Percentiles rank a stretch among this genome's conserved stretches.
These are phyloP conservation scores for Neoarius graeffei DNA, from an alignment of 2,113 vertebrate genomes.

Conservation along the genomic window DNA sequence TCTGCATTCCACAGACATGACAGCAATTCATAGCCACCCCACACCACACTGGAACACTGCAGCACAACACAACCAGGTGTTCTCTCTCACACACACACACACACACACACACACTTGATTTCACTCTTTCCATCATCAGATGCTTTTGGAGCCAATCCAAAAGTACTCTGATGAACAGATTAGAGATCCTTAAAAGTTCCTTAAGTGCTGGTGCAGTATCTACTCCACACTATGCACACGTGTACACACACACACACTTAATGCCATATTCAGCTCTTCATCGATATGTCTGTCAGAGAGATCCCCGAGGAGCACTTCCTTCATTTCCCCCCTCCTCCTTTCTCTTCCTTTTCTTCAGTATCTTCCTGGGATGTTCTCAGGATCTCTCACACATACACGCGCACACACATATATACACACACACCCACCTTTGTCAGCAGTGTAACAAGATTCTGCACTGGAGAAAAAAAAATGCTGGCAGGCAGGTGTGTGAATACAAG, in stretches of 20 bases:
- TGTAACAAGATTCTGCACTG: not conserved
- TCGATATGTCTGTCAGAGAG: constrained; percentile 14
- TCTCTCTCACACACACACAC: constrained; percentile 2
- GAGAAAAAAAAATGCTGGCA: not conserved
- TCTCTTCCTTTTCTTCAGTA: constrained; percentile 38
- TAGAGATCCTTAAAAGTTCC: constrained; percentile 4
- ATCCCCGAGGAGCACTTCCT: constrained; percentile 16
- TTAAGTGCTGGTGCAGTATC: not conserved
- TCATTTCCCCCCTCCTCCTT: constrained; percentile 39
- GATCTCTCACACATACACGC: constrained; percentile 45
- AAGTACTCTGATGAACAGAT: not conserved
- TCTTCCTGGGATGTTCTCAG: constrained; percentile 19
- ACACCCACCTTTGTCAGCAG: not conserved
- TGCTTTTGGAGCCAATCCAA: not conserved
- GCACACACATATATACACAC: constrained; percentile 56
- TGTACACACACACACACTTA: not conserved
- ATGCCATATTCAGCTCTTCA: constrained; percentile 10
- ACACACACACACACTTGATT: not conserved
- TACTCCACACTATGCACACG: too few relatives aligned
- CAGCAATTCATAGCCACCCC: constrained; percentile 42
- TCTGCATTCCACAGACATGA: constrained; percentile 71
- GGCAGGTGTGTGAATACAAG: not conserved
- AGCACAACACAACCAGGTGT: constrained; percentile 16
- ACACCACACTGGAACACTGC: not conserved
- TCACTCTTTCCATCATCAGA: not conserved